Percentiles rank a stretch among this genome's conserved stretches.
Conservation (phyloP, 2,113 vertebrate genomes). For the Rissa tridactyla region DNA sequence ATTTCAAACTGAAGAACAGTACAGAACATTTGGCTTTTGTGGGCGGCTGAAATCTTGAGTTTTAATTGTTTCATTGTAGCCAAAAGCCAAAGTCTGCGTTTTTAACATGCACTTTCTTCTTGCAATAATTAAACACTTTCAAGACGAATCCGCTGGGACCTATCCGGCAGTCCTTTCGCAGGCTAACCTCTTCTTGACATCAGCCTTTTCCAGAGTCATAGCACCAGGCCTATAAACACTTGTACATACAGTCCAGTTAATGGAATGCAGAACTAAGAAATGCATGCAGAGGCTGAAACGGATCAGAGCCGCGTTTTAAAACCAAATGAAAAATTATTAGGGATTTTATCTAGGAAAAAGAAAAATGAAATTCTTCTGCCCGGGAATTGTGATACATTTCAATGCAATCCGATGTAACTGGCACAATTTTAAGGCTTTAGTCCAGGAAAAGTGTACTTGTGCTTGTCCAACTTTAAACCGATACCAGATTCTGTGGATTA, state of each 20-base stretch:
- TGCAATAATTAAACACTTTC: slow-evolving; percentile 37
- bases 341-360: neutral
- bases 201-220: neutral
- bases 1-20: neutral
- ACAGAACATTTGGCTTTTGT: slow-evolving; percentile 49
- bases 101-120: neutral
- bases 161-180: neutral
- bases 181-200: slow-evolving; percentile 24
- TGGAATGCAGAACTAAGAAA: neutral
- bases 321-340: neutral
- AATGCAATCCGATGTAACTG: neutral
- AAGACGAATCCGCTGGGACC: neutral
- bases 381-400: neutral
- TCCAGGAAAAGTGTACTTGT: neutral
- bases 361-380: neutral
- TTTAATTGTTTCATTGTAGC: slow-evolving; percentile 19
- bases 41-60: slow-evolving; percentile 11
- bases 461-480: neutral
- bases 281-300: neutral
- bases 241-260: neutral
- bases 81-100: neutral
- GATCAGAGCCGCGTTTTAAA: neutral
- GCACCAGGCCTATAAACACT: neutral
- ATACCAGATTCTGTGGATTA: neutral
- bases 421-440: neutral